phyloP scores from a whole-genome alignment of 1,140 invertebrate species.

The Elymnias hypermnestra region DNA sequence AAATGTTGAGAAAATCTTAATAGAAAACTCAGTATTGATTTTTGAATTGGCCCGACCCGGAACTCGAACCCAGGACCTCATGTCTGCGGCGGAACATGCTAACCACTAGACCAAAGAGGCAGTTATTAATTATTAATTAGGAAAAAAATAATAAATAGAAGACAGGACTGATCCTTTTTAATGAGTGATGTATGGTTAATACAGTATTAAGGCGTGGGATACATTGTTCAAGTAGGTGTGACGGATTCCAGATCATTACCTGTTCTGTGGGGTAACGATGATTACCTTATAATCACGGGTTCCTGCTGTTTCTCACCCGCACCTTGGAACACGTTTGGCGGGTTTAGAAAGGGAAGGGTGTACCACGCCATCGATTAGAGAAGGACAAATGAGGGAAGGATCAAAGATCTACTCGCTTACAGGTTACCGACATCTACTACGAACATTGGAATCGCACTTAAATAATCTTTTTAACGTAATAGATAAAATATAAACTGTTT shows the following conservation, averaged over 20 bases:
- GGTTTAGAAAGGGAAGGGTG: slow-evolving; percentile 24
- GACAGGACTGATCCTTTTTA: not conserved
- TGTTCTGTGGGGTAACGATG: slow-evolving; percentile 38
- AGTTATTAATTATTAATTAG: too few species aligned
- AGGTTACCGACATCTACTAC: slow-evolving; percentile 17
- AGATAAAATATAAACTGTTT: too few species aligned
- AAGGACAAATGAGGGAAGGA: slow-evolving; percentile 23
- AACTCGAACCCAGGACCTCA: too few species aligned
- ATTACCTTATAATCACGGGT: slow-evolving; percentile 56
- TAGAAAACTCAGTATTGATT: too few species aligned
- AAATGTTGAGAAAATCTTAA: too few species aligned
- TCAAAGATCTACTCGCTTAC: slow-evolving; percentile 21
- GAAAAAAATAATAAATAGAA: not conserved
- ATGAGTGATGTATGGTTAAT: not conserved
- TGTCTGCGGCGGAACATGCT: too few species aligned
- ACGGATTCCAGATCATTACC: slow-evolving; percentile 39
- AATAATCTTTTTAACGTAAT: too few species aligned
- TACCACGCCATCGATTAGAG: slow-evolving; percentile 18
- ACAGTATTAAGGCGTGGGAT: slow-evolving; percentile 32
- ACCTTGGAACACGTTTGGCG: slow-evolving; percentile 17
- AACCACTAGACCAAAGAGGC: too few species aligned
- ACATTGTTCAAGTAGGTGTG: slow-evolving; percentile 41
- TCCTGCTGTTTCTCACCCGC: slow-evolving; percentile 27
- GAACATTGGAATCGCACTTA: slow-evolving; percentile 8
- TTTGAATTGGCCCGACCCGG: too few species aligned